Base-by-base conservation (phyloP, 2,113 vertebrate genomes). In the Nymphicus hollandicus region DNA sequence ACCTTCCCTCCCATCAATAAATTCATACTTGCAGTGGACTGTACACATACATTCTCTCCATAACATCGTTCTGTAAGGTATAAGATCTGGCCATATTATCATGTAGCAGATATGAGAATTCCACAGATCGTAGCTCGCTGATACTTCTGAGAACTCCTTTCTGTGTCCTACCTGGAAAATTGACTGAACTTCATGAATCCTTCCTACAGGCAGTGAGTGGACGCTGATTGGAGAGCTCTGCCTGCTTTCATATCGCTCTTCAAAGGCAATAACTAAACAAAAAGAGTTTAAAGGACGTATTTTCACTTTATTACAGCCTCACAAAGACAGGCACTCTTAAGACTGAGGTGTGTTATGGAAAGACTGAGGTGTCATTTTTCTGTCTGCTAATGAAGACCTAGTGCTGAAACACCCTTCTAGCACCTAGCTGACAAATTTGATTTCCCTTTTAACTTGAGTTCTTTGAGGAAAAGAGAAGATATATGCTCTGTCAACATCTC, bases 361-460 rank as follows among this genome's bases (percentile, higher is more conserved):
- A 80, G 55, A 72, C 63, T 20, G n/a, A 82, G 29, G 49, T 87
- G 81, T 84, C 35, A 52, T 69, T 95, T 95, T 83, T 88, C 65
- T 81, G 65, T 8, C 16, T 56, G 50, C 55, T 96, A 87, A 91
- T 74, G 73, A 95, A 87, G 27, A 89, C 12, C 31, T 58, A 72
- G 28, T 1, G 5, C 44, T 46, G 66, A 91, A 82, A 61, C 39
- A 78, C 31, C 11, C 14, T 81, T 81, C 58, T 41, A 43, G 78
- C 28, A 46, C 84, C 25, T 82, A 63, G 53, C 64, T 86, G 90
- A 71, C 68, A 94, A 33, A 71, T 88, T 19, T 80, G 60, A 86
- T 53, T 11, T 78, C 43, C 24, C 83, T 93, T 96, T 90, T 74
- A 96, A 88, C 53, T 93, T 24, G 18, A 78, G 77, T 60, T 77